These are phyloP conservation scores for Epizoanthus scotinus DNA, from an alignment of 92 coral and sea anemone species.

Conservation along the genomic window DNA sequence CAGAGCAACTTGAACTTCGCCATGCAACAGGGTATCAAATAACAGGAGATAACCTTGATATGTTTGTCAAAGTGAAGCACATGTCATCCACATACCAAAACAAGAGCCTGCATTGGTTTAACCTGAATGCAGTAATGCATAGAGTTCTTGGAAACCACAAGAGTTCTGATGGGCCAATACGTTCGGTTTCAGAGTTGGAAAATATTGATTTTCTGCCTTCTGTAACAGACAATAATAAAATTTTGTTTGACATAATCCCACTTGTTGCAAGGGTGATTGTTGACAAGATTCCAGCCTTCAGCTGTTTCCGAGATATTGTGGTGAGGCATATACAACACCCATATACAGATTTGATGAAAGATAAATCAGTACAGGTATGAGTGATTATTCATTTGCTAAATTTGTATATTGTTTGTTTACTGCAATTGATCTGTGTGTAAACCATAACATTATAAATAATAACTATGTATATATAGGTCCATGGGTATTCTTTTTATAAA, in stretches of 20 bases:
- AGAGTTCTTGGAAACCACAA: constrained; percentile 38
- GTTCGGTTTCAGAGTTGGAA: constrained; percentile 49
- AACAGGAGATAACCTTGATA: constrained; percentile 57
- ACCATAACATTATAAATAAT: too few species aligned
- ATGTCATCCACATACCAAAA: constrained; percentile 48
- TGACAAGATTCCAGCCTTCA: constrained; percentile 46
- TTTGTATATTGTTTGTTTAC: too few species aligned
- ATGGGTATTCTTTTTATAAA: too few species aligned
- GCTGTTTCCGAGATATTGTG: constrained; percentile 19
- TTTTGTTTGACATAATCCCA: constrained; percentile 51
- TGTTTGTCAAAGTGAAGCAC: constrained; percentile 52
- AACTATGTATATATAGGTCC: too few species aligned
- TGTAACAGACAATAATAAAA: constrained; percentile 29
- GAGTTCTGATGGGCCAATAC: background rate
- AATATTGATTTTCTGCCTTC: constrained; percentile 57
- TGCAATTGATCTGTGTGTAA: too few species aligned
- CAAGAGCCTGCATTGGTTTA: constrained; percentile 55
- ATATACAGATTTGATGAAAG: constrained; percentile 45
- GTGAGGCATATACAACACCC: constrained; percentile 60
- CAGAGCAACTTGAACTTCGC: constrained; percentile 3
- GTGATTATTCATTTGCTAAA: too few species aligned
- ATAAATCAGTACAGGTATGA: constrained; percentile 57
- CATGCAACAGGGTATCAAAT: constrained; percentile 50
- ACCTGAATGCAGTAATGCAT: constrained; percentile 44
- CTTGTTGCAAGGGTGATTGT: constrained; percentile 40